phyloP scores from a whole-genome alignment of 2,113 vertebrate species.

The Microcebus tavaratra region DNA sequence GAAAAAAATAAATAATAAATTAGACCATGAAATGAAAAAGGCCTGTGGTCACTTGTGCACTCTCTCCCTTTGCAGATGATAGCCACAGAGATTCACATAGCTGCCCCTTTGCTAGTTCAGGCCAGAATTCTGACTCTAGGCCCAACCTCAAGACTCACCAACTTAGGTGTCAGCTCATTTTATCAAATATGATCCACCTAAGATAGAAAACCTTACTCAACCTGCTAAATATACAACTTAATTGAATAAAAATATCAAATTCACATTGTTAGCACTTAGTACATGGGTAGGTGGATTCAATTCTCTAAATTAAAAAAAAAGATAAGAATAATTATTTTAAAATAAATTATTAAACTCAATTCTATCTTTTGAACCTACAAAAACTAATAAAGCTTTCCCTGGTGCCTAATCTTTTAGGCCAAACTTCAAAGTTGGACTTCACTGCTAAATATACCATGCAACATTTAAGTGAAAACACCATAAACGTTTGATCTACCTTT shows the following conservation, averaged over 20 bases:
- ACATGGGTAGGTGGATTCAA: background rate
- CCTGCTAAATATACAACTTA: background rate
- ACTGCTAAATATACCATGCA: background rate
- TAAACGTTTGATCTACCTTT: background rate
- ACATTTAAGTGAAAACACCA: background rate
- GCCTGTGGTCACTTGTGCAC: background rate
- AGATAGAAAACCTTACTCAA: background rate
- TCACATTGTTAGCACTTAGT: background rate
- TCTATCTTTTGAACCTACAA: slow-evolving; percentile 12
- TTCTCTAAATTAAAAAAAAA: background rate
- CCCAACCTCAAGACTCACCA: background rate
- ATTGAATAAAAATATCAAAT: background rate
- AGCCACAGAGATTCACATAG: background rate
- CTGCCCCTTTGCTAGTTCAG: too few relatives aligned
- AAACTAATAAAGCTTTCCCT: background rate
- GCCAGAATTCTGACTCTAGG: background rate
- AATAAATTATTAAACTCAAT: background rate
- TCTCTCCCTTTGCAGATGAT: background rate
- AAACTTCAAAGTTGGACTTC: background rate
- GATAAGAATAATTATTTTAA: background rate
- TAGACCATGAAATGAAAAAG: background rate
- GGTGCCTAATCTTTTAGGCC: background rate
- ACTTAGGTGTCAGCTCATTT: background rate
- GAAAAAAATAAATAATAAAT: background rate
- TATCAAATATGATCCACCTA: background rate